Base-by-base conservation (phyloP, 2,888 invertebrate genomes). In the Hofmannophila pseudospretella region DNA sequence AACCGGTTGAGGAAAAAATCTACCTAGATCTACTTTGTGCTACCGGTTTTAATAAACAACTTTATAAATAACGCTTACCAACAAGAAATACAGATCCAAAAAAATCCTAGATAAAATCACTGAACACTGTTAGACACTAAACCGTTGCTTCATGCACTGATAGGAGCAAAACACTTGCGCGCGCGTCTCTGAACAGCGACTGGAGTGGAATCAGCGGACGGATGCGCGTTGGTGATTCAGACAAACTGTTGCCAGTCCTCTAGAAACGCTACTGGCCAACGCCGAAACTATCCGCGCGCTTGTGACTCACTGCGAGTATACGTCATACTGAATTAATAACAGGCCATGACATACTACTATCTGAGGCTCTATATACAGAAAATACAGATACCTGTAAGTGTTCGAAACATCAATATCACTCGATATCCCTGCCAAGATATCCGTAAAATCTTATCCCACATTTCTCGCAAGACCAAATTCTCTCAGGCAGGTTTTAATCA, bases 141-240 rank as follows among this genome's bases (percentile, higher is more conserved):
- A 71, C 67, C 57, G 66, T 71, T 69, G 55, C 68, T 67, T 70
- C 72, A 75, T 67, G 73, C 78, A 77, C 80, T 73, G 70, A 70
- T 73, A 70, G 59, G 52, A 65, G 50, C 40, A 39, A 45, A 42
- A 44, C 60, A 58, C 68, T 59, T 75, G 80, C 81, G 78, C 79
- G 63, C 59, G 71, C 70, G 81, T 52, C 61, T 68, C 43, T 50
- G 53, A 51, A 54, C 55, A 76, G 73, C 74, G 65, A 59, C 51
- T 52, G 50, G 53, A 34, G 51, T 54, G 59, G 48, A 50, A 58
- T 58, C 60, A 58, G 58, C 56, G 61, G 63, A 64, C 76, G 78
- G 73, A 75, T 71, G 38, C 27, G 70, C 66, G 61, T 57, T 61
- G 54, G 62, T 80, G 78, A 80, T 67, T 77, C 78, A 79, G 69